These are phyloP conservation scores for Octonoba sinensis DNA, from an alignment of 2,888 invertebrate species.

Conservation along the genomic window DNA sequence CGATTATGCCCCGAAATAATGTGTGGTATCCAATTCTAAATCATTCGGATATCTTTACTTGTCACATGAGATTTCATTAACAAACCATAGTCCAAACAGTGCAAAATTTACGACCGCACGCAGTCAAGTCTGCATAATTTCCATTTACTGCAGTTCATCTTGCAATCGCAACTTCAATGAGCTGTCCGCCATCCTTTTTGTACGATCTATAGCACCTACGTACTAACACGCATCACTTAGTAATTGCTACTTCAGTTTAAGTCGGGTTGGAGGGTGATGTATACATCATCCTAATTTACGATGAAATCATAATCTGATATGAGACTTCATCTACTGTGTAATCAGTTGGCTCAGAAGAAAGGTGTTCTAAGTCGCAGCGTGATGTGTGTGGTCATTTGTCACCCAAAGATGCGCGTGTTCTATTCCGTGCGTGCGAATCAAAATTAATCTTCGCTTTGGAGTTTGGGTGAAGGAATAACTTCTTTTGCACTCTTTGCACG, in stretches of 20 bases:
- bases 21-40: conserved; percentile 7
- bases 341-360: conserved; percentile 11
- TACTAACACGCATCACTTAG: conserved; percentile 22
- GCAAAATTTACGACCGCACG: conserved; percentile 5
- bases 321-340: conserved; percentile 18
- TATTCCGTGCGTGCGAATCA: conserved; percentile 6
- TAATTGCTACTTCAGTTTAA: conserved; percentile 33
- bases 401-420: conserved; percentile 10
- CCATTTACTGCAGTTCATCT: not conserved
- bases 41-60: conserved; percentile 17
- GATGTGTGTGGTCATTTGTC: conserved; percentile 17
- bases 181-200: conserved; percentile 11
- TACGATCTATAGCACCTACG: conserved; percentile 22
- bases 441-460: conserved; percentile 30
- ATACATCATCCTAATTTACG: conserved; percentile 32
- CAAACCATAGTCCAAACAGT: not conserved
- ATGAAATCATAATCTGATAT: conserved; percentile 32
- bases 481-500: not conserved
- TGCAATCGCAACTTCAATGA: conserved; percentile 5
- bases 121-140: conserved; percentile 4
- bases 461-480: conserved; percentile 9
- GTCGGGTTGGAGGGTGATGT: not conserved
- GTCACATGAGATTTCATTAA: conserved; percentile 15
- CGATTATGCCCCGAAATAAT: conserved; percentile 4
- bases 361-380: conserved; percentile 14